Evolutionary conservation across 2,888 invertebrate genomes (phyloP).

Genomic region (Stomorhina lunata): DNA sequence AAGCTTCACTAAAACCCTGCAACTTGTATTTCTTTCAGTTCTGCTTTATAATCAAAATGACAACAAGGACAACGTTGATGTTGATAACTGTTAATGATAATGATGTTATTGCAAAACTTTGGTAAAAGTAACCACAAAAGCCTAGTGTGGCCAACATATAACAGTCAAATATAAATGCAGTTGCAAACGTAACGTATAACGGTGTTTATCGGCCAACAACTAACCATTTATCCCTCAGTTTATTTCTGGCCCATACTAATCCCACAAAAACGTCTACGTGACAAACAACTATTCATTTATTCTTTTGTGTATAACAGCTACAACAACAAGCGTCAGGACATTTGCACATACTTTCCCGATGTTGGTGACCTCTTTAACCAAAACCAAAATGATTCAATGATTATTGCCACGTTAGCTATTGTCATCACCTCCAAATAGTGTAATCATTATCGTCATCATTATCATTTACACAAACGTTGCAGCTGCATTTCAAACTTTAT

Average conservation of each 20-base stretch:
- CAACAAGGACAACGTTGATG: conserved; percentile 23
- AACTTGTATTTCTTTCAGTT: not conserved
- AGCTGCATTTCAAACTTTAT: conserved; percentile 37
- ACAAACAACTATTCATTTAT: conserved; percentile 9
- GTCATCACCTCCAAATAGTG: conserved; percentile 54
- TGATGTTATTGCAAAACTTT: conserved; percentile 35
- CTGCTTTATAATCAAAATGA: conserved; percentile 20
- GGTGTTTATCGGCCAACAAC: not conserved
- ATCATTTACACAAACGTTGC: conserved; percentile 24
- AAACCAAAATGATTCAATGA: conserved; percentile 60
- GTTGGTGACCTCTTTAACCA: conserved; percentile 50
- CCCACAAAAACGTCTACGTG: not conserved
- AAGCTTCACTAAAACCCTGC: too few species aligned
- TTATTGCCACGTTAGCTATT: conserved; percentile 58
- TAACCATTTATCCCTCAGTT: not conserved
- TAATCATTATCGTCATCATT: conserved; percentile 37
- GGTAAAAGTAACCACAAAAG: conserved; percentile 26
- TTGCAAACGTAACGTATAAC: not conserved
- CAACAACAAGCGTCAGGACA: not conserved
- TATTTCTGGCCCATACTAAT: not conserved
- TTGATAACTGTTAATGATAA: conserved; percentile 34
- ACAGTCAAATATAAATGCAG: not conserved
- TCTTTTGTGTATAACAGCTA: not conserved
- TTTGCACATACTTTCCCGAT: conserved; percentile 37
- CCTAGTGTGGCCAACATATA: conserved; percentile 7